A percentile compares a stretch with the other conserved stretches of the same genome.
Evolutionary conservation across 2,888 invertebrate species (phyloP).

Genomic region (Platycheirus rosarum): DNA sequence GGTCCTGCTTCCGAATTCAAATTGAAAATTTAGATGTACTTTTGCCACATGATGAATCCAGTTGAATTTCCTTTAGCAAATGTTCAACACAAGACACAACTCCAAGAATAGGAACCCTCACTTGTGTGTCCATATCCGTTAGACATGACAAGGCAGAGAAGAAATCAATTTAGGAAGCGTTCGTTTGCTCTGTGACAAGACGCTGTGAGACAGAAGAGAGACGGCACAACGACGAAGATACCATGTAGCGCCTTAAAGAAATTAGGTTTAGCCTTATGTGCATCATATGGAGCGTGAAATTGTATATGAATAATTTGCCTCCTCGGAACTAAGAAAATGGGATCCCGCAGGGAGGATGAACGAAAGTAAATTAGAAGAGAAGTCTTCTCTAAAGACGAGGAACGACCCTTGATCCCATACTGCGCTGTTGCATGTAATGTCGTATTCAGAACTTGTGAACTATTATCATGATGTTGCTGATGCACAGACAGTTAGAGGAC

Average conservation of each 20-base stretch:
- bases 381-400: constrained; percentile 16
- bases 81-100: constrained; percentile 41
- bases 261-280: constrained; percentile 70
- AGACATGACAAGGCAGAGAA: constrained; percentile 64
- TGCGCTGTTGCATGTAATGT: constrained; percentile 33
- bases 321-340: constrained; percentile 23
- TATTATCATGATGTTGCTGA: constrained; percentile 13
- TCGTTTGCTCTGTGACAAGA: constrained; percentile 12
- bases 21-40: constrained; percentile 72
- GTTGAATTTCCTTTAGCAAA: constrained; percentile 63
- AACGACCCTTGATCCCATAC: constrained; percentile 10
- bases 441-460: constrained; percentile 33
- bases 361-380: constrained; percentile 40
- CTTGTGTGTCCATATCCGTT: constrained; percentile 42
- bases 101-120: constrained; percentile 10
- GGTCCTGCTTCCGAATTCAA: constrained; percentile 72
- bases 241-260: constrained; percentile 66
- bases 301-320: constrained; percentile 64
- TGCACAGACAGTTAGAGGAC: neutral
- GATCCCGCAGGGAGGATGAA: constrained; percentile 4
- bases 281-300: constrained; percentile 70
- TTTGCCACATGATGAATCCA: constrained; percentile 66
- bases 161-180: constrained; percentile 69
- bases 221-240: constrained; percentile 56
- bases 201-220: neutral